These are phyloP conservation scores for Dermolepida albohirtum DNA, from an alignment of 2,888 invertebrate species.

Conservation along the genomic window DNA sequence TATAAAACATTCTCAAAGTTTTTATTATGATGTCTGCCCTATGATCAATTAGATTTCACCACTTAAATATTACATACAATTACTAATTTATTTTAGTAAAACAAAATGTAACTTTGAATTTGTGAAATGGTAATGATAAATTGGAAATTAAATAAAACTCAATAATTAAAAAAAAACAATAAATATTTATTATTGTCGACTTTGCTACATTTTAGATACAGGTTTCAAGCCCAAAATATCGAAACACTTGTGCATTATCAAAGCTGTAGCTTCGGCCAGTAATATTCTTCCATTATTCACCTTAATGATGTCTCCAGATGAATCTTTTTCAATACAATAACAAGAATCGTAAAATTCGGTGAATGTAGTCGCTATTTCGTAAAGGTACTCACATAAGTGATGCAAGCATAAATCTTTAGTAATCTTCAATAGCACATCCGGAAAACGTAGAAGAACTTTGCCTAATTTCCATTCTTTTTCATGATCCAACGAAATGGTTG, in stretches of 20 bases:
- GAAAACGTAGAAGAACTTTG: conserved; percentile 86
- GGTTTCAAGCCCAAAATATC: conserved; percentile 91
- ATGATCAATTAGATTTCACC: too few species aligned
- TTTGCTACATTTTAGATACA: conserved; percentile 86
- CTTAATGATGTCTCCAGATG: conserved; percentile 81
- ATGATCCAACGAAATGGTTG: conserved; percentile 80
- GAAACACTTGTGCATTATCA: conserved; percentile 88
- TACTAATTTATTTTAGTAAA: too few species aligned
- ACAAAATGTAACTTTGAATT: too few species aligned
- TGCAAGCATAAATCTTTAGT: conserved; percentile 86
- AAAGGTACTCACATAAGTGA: conserved; percentile 93
- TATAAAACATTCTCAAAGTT: too few species aligned
- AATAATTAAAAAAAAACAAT: conserved; percentile 15
- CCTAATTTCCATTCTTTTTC: conserved; percentile 95
- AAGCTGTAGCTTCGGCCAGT: conserved; percentile 92
- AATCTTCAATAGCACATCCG: conserved; percentile 87
- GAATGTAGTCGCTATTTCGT: conserved; percentile 92
- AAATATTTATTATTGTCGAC: conserved; percentile 50
- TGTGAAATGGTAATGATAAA: background rate
- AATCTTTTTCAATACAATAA: conserved; percentile 96
- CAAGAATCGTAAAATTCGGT: conserved; percentile 98
- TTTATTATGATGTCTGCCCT: too few species aligned
- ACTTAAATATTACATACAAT: too few species aligned
- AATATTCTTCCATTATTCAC: conserved; percentile 89
- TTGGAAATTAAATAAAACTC: background rate